These are phyloP conservation scores for Crypturellus tataupa DNA, from an alignment of 2,797 vertebrate species.

Conservation along the genomic window DNA sequence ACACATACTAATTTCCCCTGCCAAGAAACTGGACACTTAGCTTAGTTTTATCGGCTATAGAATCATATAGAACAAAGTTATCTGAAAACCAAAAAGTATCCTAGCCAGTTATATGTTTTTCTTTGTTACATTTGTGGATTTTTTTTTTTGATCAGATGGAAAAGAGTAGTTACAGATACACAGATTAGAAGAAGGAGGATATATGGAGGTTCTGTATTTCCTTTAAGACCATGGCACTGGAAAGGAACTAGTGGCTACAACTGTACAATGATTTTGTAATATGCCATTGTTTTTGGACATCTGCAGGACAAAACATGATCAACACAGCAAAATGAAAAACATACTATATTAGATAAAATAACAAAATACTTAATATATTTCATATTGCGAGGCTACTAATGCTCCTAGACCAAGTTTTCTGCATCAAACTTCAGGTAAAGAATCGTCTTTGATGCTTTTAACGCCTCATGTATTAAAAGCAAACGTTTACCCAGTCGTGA, in stretches of 20 bases:
- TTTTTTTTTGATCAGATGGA: not conserved
- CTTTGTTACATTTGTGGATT: too few relatives aligned
- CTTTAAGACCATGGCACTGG: not conserved
- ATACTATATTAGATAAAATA: not conserved
- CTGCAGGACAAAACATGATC: not conserved
- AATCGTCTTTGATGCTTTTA: not conserved
- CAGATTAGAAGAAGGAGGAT: not conserved
- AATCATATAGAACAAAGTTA: not conserved
- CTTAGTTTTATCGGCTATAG: not conserved
- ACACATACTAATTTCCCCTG: not conserved
- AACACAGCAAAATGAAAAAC: not conserved
- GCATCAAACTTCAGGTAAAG: not conserved
- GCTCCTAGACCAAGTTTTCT: not conserved
- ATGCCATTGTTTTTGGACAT: not conserved
- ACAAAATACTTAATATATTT: not conserved
- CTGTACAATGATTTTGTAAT: not conserved
- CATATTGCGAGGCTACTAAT: not conserved
- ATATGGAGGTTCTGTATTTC: not conserved
- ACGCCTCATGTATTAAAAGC: constrained; percentile 2
- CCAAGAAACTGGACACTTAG: not conserved
- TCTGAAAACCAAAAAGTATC: not conserved
- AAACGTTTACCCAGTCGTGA: constrained; percentile 87
- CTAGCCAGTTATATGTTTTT: too few relatives aligned
- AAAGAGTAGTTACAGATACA: not conserved
- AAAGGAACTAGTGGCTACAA: not conserved